Base-by-base conservation (phyloP, 2,797 vertebrate species). In the Menidia menidia region DNA sequence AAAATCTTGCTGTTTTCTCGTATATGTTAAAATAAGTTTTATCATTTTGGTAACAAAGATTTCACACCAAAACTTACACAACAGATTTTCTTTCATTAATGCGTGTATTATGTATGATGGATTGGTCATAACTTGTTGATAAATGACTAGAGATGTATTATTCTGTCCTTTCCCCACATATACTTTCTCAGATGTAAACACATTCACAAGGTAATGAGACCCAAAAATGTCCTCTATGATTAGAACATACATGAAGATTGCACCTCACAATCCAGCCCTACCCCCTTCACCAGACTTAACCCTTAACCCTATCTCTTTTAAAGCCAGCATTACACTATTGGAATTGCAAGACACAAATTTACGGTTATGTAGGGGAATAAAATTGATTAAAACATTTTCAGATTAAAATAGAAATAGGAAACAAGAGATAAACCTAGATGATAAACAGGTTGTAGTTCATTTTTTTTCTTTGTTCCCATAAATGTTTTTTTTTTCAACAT, bases 301-400 rank as follows among this genome's bases (percentile, higher is more conserved):
- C 85, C 84, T 75, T 87, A 70, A 61, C 75, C 81, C 77, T 33
- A 53, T 4, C 4, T 15, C 80, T 70, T 87, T 92, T 92, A 92
- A 72, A 87, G 66, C 83, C 87, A 81, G 68, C 81, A 51, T 89
- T 92, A 69, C 0, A 75, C 94, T 90, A 88, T 58, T 60, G 51
- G 81, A 85, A 75, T 60, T 76, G 62, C 61, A 15, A 58, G 92
- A 90, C 91, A 85, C 73, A 91, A 88, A 92, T 90, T 87, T 78
- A 85, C 82, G 92, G 92, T 91, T 80, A 88, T 87, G 88, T 70
- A 61, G 54, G 50, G 56, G 50, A 25, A 78, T 55, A 65, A 67
- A 62, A 73, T 71, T 74, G 53, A 83, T 78, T 75, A 78, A 82
- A 65, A 7, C 25, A 25, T 25, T 25, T 25, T 25, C 25, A 25